Conservation (phyloP, 2,888 invertebrate species). For the Apoda limacodes region DNA sequence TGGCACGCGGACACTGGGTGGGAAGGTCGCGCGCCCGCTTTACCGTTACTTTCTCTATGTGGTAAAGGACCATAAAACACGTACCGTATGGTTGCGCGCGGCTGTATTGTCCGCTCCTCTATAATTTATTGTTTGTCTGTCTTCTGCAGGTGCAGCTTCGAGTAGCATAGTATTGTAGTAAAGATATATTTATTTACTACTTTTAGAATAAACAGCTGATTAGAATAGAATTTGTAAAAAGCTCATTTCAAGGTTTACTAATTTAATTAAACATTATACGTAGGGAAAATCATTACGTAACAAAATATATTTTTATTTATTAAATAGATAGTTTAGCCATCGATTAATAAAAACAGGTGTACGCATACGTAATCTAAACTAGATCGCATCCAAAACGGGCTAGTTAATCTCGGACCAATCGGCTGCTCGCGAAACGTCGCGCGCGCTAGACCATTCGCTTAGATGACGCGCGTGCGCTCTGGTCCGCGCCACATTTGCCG, state of each 20-base stretch:
- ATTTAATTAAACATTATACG: too few species aligned
- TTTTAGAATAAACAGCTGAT: too few species aligned
- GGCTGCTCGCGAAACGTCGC: slow-evolving; percentile 60
- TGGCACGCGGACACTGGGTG: slow-evolving; percentile 52
- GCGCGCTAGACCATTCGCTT: slow-evolving; percentile 65
- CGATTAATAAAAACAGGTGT: too few species aligned
- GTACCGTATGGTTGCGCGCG: slow-evolving; percentile 42
- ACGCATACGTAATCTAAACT: slow-evolving; percentile 33
- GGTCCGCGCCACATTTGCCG: slow-evolving; percentile 44
- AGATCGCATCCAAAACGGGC: slow-evolving; percentile 41
- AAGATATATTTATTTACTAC: too few species aligned
- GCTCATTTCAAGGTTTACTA: too few species aligned
- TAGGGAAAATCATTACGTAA: too few species aligned
- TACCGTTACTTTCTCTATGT: slow-evolving; percentile 57
- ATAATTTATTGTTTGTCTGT: slow-evolving; percentile 43
- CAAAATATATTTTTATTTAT: too few species aligned
- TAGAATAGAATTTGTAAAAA: too few species aligned
- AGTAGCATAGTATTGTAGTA: too few species aligned
- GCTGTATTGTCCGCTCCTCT: slow-evolving; percentile 38
- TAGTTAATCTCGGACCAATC: slow-evolving; percentile 54
- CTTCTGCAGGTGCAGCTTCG: slow-evolving; percentile 40
- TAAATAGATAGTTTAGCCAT: too few species aligned
- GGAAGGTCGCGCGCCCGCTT: slow-evolving; percentile 47
- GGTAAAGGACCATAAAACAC: slow-evolving; percentile 45
- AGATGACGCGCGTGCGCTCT: slow-evolving; percentile 38